Base-by-base conservation (phyloP, 2,888 invertebrate species). In the Taphrorychus bicolor region DNA sequence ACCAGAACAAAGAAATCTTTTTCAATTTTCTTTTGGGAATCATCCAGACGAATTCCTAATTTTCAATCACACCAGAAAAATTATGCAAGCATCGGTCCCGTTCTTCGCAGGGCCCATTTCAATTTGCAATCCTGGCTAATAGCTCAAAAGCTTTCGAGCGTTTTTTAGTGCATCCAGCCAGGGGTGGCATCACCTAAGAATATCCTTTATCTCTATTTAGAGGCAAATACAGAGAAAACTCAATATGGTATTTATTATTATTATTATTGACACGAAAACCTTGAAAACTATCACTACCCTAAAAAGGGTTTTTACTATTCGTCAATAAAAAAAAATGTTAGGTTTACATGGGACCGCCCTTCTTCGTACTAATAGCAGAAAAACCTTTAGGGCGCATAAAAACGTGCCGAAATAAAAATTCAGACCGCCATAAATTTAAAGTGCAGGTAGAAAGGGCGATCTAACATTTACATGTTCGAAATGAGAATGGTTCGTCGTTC, bases 321-420 rank as follows among this genome's bases (percentile, higher is more conserved):
- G n/a, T n/a, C n/a, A n/a, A n/a, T n/a, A n/a, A n/a, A n/a, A n/a
- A n/a, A n/a, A n/a, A n/a, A n/a, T n/a, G n/a, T n/a, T n/a, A n/a
- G n/a, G 32, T 9, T 61, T 53, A 11, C 17, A 9, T 17, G 19
- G 40, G 5, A 45, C 5, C 56, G n/a, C 49, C 62, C 62, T 5
- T 49, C 19, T 53, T 53, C 21, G 17, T n/a, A 45, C 45, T 61
- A 61, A 61, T 61, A 54, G 62, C 60, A 32, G 48, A 48, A 62
- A 62, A 65, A 58, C 65, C 65, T 59, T 59, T 49, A 52, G 66
- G 66, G 66, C 59, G 49, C 49, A 59, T 57, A 66, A 66, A 66
- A 66, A 61, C 66, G 66, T 61, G 66, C 66, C 61, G 61, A 66
- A 66, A 66, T 66, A 66, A 66, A 66, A 66, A 66, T 66, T 66